Evolutionary conservation across 2,797 vertebrate genomes (phyloP).

Genomic region (Myotis myotis): DNA sequence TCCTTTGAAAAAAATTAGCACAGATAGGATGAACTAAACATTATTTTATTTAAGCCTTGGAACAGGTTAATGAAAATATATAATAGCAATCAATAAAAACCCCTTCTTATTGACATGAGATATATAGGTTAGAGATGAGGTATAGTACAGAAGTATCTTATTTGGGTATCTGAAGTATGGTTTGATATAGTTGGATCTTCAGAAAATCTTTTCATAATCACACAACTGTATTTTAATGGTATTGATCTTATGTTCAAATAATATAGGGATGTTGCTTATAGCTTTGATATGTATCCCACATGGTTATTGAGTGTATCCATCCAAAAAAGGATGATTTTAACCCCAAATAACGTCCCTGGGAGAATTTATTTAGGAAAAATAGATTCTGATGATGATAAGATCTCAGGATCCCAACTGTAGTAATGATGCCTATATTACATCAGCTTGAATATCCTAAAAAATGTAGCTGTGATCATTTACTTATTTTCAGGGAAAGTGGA

Average conservation of each 20-base stretch:
- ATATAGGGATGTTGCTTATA: neutral
- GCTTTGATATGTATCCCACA: neutral
- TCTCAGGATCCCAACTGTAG: neutral
- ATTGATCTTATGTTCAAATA: neutral
- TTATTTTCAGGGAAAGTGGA: conserved; percentile 21
- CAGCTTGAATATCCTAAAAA: neutral
- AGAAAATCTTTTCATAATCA: neutral
- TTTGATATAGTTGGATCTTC: neutral
- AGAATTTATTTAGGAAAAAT: neutral
- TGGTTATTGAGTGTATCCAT: neutral
- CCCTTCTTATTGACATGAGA: neutral
- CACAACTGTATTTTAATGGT: neutral
- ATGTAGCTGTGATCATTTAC: neutral
- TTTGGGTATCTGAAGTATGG: neutral
- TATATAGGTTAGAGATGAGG: neutral
- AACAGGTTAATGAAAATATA: neutral
- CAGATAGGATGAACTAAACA: neutral
- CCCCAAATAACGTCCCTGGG: neutral
- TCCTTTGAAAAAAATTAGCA: neutral
- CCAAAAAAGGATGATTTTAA: neutral
- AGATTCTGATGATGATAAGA: neutral
- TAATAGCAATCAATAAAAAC: conserved; percentile 28
- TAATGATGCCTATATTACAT: neutral
- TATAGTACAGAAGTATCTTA: neutral
- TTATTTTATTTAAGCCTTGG: neutral